Conservation (phyloP, 1,140 invertebrate genomes). For the Pogonomyrmex californicus region DNA sequence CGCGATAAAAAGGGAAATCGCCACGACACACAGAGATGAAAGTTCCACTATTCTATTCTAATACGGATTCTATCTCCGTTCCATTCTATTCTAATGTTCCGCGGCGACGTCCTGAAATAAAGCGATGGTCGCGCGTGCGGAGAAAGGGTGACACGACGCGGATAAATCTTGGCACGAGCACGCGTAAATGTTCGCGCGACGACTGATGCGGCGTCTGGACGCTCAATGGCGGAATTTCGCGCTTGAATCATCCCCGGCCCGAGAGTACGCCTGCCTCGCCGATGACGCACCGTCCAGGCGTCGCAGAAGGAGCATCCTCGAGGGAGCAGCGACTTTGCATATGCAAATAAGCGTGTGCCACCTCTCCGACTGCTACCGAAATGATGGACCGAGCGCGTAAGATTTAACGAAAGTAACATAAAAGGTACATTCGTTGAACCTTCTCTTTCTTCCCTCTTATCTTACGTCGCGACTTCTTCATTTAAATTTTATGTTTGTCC, state of each 20-base stretch:
- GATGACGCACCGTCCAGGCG: constrained; percentile 27
- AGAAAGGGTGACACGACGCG: constrained; percentile 11
- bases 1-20: background rate
- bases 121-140: background rate
- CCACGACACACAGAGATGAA: background rate
- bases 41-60: constrained; percentile 16
- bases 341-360: background rate
- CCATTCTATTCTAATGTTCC: constrained; percentile 48
- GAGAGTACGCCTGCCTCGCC: background rate
- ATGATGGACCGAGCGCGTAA: background rate
- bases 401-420: background rate
- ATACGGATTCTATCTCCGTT: constrained; percentile 3
- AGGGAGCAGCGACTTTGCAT: background rate
- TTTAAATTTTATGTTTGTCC: background rate
- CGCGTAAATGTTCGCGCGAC: constrained; percentile 47
- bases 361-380: background rate
- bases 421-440: background rate
- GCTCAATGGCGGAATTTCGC: constrained; percentile 49
- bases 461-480: background rate
- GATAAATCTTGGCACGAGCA: constrained; percentile 48
- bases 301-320: constrained; percentile 2
- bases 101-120: constrained; percentile 28
- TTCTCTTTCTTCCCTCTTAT: background rate
- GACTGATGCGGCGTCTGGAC: constrained; percentile 24
- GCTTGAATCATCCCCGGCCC: constrained; percentile 43